Conservation (phyloP, 2,888 invertebrate genomes). For the Lasioglossum zephyrum region DNA sequence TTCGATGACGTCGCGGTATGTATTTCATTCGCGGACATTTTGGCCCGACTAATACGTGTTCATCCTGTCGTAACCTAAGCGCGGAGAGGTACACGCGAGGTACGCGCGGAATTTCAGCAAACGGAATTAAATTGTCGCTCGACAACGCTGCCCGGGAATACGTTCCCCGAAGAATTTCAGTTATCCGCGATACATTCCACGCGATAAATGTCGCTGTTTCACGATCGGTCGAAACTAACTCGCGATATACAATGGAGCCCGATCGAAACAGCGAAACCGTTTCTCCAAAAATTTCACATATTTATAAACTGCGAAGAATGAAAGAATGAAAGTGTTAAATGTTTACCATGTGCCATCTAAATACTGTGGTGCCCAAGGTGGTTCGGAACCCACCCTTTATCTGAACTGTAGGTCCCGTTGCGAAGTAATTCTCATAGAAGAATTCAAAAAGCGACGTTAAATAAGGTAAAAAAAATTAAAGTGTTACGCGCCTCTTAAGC, state of each 20-base stretch:
- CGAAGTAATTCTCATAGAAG: no score
- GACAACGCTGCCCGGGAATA: constrained; percentile 17
- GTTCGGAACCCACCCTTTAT: no score
- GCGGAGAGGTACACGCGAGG: constrained; percentile 27
- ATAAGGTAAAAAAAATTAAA: not conserved
- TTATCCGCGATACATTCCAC: not conserved
- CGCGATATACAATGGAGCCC: not conserved
- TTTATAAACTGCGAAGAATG: not conserved
- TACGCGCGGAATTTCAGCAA: constrained; percentile 36
- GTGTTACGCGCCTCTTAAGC: not conserved
- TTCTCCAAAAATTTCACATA: not conserved
- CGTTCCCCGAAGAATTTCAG: constrained; percentile 15
- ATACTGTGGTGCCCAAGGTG: no score
- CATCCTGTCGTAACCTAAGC: constrained; percentile 34
- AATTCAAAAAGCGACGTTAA: no score
- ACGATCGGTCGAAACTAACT: not conserved
- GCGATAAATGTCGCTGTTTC: constrained; percentile 12
- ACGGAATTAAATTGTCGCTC: constrained; percentile 31
- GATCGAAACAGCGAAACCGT: no score
- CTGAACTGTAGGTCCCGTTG: no score
- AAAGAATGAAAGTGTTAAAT: no score
- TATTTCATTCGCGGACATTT: not conserved
- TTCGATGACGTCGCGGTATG: constrained; percentile 20
- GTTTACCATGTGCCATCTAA: no score
- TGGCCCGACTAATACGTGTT: not conserved